phyloP scores from a whole-genome alignment of 2,113 vertebrate genomes.

The Formicarius rufipectus region DNA sequence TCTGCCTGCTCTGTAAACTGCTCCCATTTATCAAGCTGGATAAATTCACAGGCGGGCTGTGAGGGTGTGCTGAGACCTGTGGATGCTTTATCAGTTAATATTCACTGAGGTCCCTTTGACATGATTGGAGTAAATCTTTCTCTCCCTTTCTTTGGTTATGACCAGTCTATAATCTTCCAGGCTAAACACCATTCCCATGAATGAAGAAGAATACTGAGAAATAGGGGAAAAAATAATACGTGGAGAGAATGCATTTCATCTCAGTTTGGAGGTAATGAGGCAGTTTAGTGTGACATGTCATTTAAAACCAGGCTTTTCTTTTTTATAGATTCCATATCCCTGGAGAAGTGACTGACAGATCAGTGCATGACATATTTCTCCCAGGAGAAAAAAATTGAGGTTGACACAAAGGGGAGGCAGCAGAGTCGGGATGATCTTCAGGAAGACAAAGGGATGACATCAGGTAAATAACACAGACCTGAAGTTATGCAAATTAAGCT shows the following conservation, averaged over 20 bases:
- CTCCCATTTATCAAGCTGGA: constrained; percentile 20
- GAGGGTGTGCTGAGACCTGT: constrained; percentile 11
- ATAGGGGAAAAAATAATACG: not conserved
- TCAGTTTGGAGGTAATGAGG: constrained; percentile 67
- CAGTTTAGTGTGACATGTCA: constrained; percentile 68
- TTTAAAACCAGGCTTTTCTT: constrained; percentile 59
- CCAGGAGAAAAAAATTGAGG: not conserved
- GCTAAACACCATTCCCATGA: constrained; percentile 1
- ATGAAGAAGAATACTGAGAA: constrained; percentile 51
- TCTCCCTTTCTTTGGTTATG: constrained; percentile 50
- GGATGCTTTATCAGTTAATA: constrained; percentile 38
- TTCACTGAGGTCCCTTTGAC: constrained; percentile 33
- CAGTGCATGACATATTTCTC: constrained; percentile 21
- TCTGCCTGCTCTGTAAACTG: constrained; percentile 31
- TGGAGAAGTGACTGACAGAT: constrained; percentile 53
- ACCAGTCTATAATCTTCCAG: constrained; percentile 50
- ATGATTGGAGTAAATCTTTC: constrained; percentile 50
- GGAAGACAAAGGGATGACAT: not conserved
- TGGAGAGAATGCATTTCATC: constrained; percentile 48
- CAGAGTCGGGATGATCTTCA: not conserved
- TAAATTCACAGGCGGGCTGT: constrained; percentile 10
- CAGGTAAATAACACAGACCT: not conserved
- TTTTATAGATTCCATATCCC: constrained; percentile 49
- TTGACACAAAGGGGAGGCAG: not conserved
- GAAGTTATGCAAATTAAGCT: not conserved